Percentiles rank a stretch among this genome's conserved stretches.
Evolutionary conservation across 1,140 invertebrate species (phyloP).

Genomic region (Telenomus remus): DNA sequence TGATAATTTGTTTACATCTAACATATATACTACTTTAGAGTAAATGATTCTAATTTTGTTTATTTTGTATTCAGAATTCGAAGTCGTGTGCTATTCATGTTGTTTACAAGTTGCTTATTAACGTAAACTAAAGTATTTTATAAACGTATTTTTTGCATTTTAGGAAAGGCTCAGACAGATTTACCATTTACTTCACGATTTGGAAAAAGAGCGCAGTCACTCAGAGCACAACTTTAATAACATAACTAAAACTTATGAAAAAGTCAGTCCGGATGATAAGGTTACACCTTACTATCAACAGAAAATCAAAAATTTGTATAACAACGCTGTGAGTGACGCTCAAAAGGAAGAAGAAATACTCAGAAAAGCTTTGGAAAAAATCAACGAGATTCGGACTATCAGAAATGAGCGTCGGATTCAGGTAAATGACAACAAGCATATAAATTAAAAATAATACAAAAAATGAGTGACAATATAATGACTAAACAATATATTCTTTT

Average conservation of each 20-base stretch:
- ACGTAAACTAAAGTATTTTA: no score
- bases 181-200: conserved; percentile 82
- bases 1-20: not conserved
- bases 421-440: conserved; percentile 66
- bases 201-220: conserved; percentile 85
- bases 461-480: no score
- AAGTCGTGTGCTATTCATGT: no score
- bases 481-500: not conserved
- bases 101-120: no score
- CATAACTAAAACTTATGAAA: conserved; percentile 87
- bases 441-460: no score
- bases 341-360: conserved; percentile 90
- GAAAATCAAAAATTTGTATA: conserved; percentile 89
- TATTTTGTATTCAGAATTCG: conserved; percentile 23
- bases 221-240: conserved; percentile 87
- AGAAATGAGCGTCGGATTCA: conserved; percentile 91
- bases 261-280: conserved; percentile 82
- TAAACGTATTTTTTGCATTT: not conserved
- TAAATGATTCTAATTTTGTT: conserved; percentile 13
- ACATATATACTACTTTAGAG: no score
- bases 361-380: conserved; percentile 87
- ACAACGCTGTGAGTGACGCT: conserved; percentile 86
- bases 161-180: not conserved
- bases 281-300: conserved; percentile 79
- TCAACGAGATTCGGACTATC: conserved; percentile 92